Evolutionary conservation across 2,888 invertebrate genomes (phyloP).

Genomic region (Heliconius cydno): DNA sequence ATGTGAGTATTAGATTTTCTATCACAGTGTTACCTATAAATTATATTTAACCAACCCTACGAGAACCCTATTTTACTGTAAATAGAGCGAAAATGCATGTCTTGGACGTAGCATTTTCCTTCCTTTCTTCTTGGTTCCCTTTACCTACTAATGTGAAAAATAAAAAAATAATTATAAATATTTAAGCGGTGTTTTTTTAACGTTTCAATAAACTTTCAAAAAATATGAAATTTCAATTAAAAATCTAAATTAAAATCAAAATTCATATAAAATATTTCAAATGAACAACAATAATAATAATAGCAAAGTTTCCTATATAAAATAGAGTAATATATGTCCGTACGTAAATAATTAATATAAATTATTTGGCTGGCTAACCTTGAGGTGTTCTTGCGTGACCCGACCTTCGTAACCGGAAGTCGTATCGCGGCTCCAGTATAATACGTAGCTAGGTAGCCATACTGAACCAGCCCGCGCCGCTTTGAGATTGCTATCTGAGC

Average conservation of each 20-base stretch:
- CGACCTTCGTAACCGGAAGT: slow-evolving; percentile 43
- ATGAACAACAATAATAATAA: no score
- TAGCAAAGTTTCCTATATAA: neutral
- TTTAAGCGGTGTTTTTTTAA: neutral
- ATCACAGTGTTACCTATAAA: neutral
- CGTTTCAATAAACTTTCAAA: no score
- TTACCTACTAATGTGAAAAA: neutral
- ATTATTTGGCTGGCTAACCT: slow-evolving; percentile 32
- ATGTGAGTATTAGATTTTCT: slow-evolving; percentile 59
- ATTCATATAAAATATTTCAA: neutral
- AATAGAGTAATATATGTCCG: neutral
- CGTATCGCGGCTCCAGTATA: slow-evolving; percentile 32
- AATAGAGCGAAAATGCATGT: neutral
- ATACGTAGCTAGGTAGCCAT: slow-evolving; percentile 29
- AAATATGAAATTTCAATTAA: no score
- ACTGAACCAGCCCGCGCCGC: slow-evolving; percentile 22
- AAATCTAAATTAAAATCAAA: no score
- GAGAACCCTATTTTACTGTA: neutral
- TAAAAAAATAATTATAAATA: neutral
- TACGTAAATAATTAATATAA: slow-evolving; percentile 34
- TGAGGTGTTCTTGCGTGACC: slow-evolving; percentile 37
- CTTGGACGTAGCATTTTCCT: neutral
- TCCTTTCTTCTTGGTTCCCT: neutral
- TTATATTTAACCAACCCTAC: neutral
- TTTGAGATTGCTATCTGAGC: slow-evolving; percentile 36